A percentile compares a stretch with the other conserved stretches of the same genome.
These are phyloP conservation scores for Microctenopoma steveboyesi DNA, from an alignment of 2,797 vertebrate species.

Conservation along the genomic window DNA sequence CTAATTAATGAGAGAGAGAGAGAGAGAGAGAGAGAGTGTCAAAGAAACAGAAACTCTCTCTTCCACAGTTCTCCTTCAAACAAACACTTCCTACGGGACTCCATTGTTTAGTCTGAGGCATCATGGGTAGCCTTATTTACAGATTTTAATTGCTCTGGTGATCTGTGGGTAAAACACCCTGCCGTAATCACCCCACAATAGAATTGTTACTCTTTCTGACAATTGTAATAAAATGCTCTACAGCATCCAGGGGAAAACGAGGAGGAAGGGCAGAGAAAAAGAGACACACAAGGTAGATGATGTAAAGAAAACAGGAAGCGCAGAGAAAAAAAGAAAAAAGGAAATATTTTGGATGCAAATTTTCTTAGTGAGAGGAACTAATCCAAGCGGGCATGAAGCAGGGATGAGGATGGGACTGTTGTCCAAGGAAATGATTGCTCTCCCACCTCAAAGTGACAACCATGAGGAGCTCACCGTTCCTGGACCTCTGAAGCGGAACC, in stretches of 20 bases:
- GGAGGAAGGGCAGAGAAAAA: constrained; percentile 43
- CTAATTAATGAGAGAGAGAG: constrained; percentile 82
- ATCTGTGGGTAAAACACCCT: constrained; percentile 86
- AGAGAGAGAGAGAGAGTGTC: constrained; percentile 59
- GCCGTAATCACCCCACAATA: constrained; percentile 90
- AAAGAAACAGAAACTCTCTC: constrained; percentile 70
- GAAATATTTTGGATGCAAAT: constrained; percentile 78
- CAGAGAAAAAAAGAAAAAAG: constrained; percentile 56
- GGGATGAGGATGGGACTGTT: constrained; percentile 76
- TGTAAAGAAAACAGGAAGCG: constrained; percentile 47
- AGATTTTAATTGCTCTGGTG: constrained; percentile 95
- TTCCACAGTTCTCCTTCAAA: constrained; percentile 82
- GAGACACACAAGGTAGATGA: constrained; percentile 51
- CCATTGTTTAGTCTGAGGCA: constrained; percentile 85
- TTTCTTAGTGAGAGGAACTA: constrained; percentile 78
- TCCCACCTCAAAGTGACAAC: constrained; percentile 82
- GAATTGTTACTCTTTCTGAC: constrained; percentile 87
- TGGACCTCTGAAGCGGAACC: constrained; percentile 78
- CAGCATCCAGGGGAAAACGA: constrained; percentile 69
- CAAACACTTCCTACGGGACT: constrained; percentile 83
- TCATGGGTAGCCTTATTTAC: constrained; percentile 89
- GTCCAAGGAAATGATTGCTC: constrained; percentile 81
- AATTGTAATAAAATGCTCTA: constrained; percentile 89
- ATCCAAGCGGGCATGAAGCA: constrained; percentile 77
- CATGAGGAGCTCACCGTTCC: constrained; percentile 80